These are phyloP conservation scores for Phenganax stokvisi DNA, from an alignment of 92 coral and sea anemone genomes.

Conservation along the genomic window DNA sequence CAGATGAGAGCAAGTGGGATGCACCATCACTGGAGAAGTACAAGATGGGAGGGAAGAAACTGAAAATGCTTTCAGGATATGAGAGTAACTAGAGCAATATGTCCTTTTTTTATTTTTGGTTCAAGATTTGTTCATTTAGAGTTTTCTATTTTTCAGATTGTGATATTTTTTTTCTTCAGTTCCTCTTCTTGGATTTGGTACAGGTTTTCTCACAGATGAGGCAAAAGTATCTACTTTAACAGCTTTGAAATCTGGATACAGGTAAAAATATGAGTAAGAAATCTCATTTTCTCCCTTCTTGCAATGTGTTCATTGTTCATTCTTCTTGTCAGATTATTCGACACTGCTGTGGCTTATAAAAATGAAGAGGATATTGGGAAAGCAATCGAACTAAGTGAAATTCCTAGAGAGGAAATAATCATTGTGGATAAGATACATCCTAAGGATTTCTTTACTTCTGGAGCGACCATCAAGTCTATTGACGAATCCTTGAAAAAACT, in stretches of 20 bases:
- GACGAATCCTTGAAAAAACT: slow-evolving; percentile 66
- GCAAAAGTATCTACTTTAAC: slow-evolving; percentile 59
- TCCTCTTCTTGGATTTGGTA: slow-evolving; percentile 89
- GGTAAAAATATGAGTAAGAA: slow-evolving; percentile 38
- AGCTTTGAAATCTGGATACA: slow-evolving; percentile 82
- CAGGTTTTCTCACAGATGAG: slow-evolving; percentile 71
- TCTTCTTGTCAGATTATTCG: slow-evolving; percentile 58
- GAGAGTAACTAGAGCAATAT: slow-evolving; percentile 54
- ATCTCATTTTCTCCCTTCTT: too few relatives aligned
- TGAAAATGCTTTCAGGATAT: slow-evolving; percentile 69
- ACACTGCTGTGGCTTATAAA: slow-evolving; percentile 85
- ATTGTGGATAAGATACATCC: slow-evolving; percentile 85
- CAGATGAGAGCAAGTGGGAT: slow-evolving; percentile 50
- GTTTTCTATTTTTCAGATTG: neutral
- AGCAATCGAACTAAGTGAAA: slow-evolving; percentile 63
- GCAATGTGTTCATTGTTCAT: too few relatives aligned
- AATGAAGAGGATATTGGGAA: slow-evolving; percentile 72
- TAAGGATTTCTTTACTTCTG: slow-evolving; percentile 62
- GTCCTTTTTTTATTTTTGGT: neutral
- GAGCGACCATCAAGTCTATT: slow-evolving; percentile 71
- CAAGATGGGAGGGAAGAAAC: slow-evolving; percentile 46
- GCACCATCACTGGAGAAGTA: slow-evolving; percentile 47
- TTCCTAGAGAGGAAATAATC: slow-evolving; percentile 78
- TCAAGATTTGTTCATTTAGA: neutral
- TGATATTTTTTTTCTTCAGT: slow-evolving; percentile 44